Base-by-base conservation (phyloP, 2,113 vertebrate genomes). In the Tapirus terrestris region DNA sequence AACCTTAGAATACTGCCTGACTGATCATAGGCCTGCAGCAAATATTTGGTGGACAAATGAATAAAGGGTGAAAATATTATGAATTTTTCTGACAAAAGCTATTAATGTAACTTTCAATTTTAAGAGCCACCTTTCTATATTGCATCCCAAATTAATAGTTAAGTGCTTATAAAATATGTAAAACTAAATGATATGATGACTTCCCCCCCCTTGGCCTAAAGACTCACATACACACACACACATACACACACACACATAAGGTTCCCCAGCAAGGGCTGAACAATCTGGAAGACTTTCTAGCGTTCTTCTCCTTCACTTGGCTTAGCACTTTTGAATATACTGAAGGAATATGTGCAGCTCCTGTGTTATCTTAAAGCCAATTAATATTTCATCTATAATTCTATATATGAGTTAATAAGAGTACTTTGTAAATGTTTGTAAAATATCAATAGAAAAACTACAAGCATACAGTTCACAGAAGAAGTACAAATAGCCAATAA, bases 361-460 rank as follows among this genome's bases (percentile, higher is more conserved):
- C 70, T 58, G 1, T 56, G 29, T 25, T 80, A 95, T n/a, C 20
- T 80, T 36, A 86, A 77, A 91, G 53, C 20, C 29, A 36, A 39
- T n/a, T 68, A 94, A 65, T 73, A 76, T 65, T 79, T 93, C 39
- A 87, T 25, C 56, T 90, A 4, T 36, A 93, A 77, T 94, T 90
- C 48, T 87, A 45, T 7, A 48, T 56, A 60, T 73, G 36, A 94
- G 13, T 85, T 81, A 76, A 90, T 48, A 80, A 88, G 0, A 67
- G 21, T 45, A 93, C 1, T 93, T 67, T 60, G 14, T 23, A 84
- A 91, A 75, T 51, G 60, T 56, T n/a, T 93, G 4, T 39, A 83
- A 94, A 96, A 81, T 36, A 91, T n/a, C 56, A 91, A 29, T 56
- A 60, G 6, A 77, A 97, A 96, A 80, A 65, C 60, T 77, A 79